Evolutionary conservation across 2,797 vertebrate species (phyloP).

Genomic region (Pristis pectinata): DNA sequence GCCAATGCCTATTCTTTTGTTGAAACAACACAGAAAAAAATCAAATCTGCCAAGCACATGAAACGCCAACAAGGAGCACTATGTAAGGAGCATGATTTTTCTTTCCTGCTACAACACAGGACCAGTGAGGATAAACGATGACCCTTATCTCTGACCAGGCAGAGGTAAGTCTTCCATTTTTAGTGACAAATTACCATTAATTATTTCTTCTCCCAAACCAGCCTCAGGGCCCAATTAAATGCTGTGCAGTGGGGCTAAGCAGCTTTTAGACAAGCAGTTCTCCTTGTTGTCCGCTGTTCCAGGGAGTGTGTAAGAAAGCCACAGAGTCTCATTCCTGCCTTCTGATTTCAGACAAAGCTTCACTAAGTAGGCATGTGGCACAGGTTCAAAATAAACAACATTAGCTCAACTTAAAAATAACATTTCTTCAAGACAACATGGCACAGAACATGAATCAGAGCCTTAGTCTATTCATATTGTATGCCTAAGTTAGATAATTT

Average conservation of each 20-base stretch:
- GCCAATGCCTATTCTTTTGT: background rate
- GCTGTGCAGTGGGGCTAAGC: background rate
- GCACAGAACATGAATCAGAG: conserved; percentile 13
- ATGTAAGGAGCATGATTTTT: background rate
- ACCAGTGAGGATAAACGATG: background rate
- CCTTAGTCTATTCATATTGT: background rate
- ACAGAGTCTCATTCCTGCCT: background rate
- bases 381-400: conserved; percentile 2
- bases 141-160: background rate
- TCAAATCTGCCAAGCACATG: background rate
- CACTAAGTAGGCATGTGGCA: conserved; percentile 35
- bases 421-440: background rate
- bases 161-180: background rate
- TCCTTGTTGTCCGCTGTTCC: background rate
- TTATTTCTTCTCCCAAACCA: background rate
- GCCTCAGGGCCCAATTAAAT: background rate
- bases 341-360: conserved; percentile 28
- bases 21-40: background rate
- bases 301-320: background rate
- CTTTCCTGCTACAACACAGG: background rate
- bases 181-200: background rate
- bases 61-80: background rate
- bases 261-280: background rate
- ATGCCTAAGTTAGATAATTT: background rate
- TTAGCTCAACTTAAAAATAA: conserved; percentile 14